phyloP scores from a whole-genome alignment of 2,797 vertebrate species.

The Macroramphosus scolopax region DNA sequence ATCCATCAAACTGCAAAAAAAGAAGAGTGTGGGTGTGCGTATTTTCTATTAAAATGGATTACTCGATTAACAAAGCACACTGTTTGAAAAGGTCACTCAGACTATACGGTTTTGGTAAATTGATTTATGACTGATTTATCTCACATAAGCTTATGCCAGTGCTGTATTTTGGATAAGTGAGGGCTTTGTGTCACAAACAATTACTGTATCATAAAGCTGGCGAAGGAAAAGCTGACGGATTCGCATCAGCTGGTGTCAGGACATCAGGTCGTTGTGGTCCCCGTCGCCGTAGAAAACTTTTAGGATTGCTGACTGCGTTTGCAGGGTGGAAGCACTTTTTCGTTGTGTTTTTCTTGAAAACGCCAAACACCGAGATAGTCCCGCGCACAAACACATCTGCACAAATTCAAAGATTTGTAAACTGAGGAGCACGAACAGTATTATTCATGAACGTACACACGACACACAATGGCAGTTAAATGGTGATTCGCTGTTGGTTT shows the following conservation, averaged over 20 bases:
- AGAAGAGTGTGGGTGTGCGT: slow-evolving; percentile 57
- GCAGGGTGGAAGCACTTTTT: slow-evolving; percentile 23
- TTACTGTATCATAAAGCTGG: slow-evolving; percentile 49
- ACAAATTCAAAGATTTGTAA: slow-evolving; percentile 38
- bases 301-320: slow-evolving; percentile 51
- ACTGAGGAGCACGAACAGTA: slow-evolving; percentile 31
- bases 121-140: slow-evolving; percentile 75
- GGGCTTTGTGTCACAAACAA: slow-evolving; percentile 68
- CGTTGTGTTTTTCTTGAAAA: slow-evolving; percentile 41
- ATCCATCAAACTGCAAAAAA: slow-evolving; percentile 72
- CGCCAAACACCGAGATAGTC: slow-evolving; percentile 22
- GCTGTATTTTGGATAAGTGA: slow-evolving; percentile 62
- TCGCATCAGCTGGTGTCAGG: slow-evolving; percentile 47
- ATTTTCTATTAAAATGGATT: slow-evolving; percentile 78
- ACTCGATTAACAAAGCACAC: slow-evolving; percentile 72
- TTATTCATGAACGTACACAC: slow-evolving; percentile 42
- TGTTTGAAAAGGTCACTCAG: slow-evolving; percentile 60
- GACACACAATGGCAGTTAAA: slow-evolving; percentile 51
- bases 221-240: slow-evolving; percentile 43
- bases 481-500: slow-evolving; percentile 62
- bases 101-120: slow-evolving; percentile 72
- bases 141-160: slow-evolving; percentile 59
- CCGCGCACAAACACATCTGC: slow-evolving; percentile 14
- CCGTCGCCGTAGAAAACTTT: slow-evolving; percentile 25
- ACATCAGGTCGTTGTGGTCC: slow-evolving; percentile 39